Evolutionary conservation across 2,113 vertebrate genomes (phyloP).

Genomic region (Hipposideros armiger): DNA sequence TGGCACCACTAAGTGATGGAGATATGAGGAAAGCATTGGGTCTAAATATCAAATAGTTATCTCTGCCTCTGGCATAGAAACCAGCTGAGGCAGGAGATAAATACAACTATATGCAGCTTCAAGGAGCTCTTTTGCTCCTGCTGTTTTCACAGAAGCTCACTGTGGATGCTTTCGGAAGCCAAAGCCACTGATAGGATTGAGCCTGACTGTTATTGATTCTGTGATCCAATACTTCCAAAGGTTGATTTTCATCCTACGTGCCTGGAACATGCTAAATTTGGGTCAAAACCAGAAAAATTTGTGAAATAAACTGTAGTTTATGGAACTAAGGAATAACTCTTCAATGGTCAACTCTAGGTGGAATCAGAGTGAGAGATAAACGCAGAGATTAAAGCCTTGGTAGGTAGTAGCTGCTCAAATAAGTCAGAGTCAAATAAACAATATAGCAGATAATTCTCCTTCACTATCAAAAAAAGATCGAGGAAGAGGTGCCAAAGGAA

Average conservation of each 20-base stretch:
- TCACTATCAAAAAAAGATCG: background rate
- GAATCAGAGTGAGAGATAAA: background rate
- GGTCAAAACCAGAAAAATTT: background rate
- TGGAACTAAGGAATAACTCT: background rate
- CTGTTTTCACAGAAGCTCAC: conserved; percentile 24
- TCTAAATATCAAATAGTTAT: conserved; percentile 51
- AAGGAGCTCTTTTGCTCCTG: conserved; percentile 10
- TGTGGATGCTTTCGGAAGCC: conserved; percentile 30
- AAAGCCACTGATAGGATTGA: background rate
- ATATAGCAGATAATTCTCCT: background rate
- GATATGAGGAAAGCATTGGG: background rate
- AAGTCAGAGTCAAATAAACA: background rate
- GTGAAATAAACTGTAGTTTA: background rate
- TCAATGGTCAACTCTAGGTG: background rate
- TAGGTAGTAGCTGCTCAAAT: background rate
- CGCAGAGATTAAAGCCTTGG: background rate
- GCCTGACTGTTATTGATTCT: background rate
- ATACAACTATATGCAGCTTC: background rate
- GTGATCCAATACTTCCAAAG: background rate
- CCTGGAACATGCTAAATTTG: background rate
- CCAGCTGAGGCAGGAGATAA: conserved; percentile 16
- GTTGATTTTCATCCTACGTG: background rate
- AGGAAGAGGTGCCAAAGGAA: background rate
- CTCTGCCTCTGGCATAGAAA: conserved; percentile 35
- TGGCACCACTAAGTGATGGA: background rate